Evolutionary conservation across 2,113 vertebrate genomes (phyloP), one percentile per base, ranked within the genome.

Genomic region (Tringa solitaria): DNA sequence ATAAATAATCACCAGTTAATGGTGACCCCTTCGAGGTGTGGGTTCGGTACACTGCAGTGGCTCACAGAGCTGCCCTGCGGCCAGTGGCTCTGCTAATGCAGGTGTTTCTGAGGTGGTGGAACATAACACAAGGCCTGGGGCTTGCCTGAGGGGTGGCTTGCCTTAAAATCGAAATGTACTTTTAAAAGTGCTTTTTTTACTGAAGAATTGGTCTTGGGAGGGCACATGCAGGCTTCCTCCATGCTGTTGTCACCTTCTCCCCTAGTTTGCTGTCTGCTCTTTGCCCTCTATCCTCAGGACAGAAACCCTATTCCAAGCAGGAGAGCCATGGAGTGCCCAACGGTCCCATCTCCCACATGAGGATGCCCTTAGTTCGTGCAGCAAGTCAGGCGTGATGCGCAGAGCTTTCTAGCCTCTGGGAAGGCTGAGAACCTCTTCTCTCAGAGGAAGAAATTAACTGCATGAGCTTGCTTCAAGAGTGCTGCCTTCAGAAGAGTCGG

Each of bases 11-110:
- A 10, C n/a, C 4, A 2, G 56, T 45, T 57, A 32, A 32, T 1
- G 1, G 32, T 67, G 77, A 63, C 63, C 45, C 19, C 32, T 41
- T 48, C 8, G 7, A 27, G 51, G 39, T 32, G 26, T 35, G 57
- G 70, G n/a, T 18, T 37, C 23, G 19, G 56, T 46, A 8, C 15
- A 16, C 1, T 5, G 0, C 28, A 2, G 22, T 4, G 1, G 51
- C 51, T 53, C 3, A 2, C 18, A 3, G 61, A 35, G 51, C 37
- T 41, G 56, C 0, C 3, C 22, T 45, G 39, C 22, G n/a, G 39
- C 37, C 70, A 21, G 51, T 6, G 0, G 32, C 35, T 46, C 37
- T 59, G 57, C 46, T 41, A 4, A 4, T 28, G 37, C 26, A 3
- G 1, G 24, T 14, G 28, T 27, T 61, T 50, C 10, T 54, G 82